Conservation (phyloP, 2,797 vertebrate species). For the Cacajao melanocephalus region DNA sequence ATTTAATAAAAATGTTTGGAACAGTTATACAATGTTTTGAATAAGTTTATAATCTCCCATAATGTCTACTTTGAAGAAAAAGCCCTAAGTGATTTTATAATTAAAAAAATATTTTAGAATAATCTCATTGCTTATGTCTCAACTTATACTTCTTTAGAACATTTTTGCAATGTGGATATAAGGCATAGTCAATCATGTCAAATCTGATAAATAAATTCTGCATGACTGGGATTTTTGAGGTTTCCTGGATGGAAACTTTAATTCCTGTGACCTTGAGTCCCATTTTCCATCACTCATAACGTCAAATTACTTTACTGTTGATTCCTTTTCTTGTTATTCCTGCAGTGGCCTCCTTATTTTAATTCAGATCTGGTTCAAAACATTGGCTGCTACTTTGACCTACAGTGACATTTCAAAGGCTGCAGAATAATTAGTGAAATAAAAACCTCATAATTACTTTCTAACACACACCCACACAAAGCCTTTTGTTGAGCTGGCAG, state of each 20-base stretch:
- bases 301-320: conserved; percentile 67
- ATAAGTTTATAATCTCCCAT: neutral
- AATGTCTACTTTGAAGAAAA: conserved; percentile 8
- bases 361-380: conserved; percentile 79
- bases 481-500: conserved; percentile 68
- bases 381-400: conserved; percentile 80
- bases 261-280: conserved; percentile 58
- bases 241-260: conserved; percentile 25
- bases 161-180: neutral
- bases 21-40: neutral
- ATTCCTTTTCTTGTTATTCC: conserved; percentile 72
- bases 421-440: conserved; percentile 85
- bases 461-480: conserved; percentile 76
- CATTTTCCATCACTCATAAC: conserved; percentile 49
- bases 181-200: neutral
- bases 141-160: neutral
- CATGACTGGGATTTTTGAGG: conserved; percentile 39
- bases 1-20: neutral
- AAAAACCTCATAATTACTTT: conserved; percentile 81
- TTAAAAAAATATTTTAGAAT: conserved; percentile 31
- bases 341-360: conserved; percentile 73
- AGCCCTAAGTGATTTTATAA: neutral
- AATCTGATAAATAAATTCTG: conserved; percentile 28
- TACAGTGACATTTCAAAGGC: conserved; percentile 82
- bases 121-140: neutral